Conservation (phyloP, 2,888 invertebrate genomes). For the Synanthedon formicaeformis region DNA sequence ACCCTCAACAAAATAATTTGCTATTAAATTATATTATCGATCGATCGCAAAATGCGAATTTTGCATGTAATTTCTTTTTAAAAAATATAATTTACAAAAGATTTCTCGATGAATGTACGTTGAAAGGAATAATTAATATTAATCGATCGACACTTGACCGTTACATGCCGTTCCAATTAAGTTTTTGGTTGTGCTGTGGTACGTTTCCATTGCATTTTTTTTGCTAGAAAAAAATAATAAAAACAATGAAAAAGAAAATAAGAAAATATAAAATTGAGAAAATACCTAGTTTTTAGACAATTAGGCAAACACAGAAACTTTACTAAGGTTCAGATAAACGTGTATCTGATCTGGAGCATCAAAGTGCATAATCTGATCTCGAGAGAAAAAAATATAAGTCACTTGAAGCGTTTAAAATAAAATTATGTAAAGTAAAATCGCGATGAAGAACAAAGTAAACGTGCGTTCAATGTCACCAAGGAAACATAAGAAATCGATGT, state of each 20-base stretch:
- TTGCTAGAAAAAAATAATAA: background rate
- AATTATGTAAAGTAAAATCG: background rate
- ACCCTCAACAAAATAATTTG: slow-evolving; percentile 7
- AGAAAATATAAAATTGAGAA: too few relatives aligned
- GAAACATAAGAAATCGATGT: too few relatives aligned
- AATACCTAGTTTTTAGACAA: background rate
- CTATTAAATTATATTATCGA: slow-evolving; percentile 24
- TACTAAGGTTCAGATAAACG: background rate
- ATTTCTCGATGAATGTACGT: slow-evolving; percentile 6
- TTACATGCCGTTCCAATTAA: slow-evolving; percentile 9
- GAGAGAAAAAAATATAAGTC: too few relatives aligned
- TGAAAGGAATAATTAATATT: slow-evolving; percentile 30
- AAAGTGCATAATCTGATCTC: too few relatives aligned
- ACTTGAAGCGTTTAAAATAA: background rate
- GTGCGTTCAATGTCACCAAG: too few relatives aligned
- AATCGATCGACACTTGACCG: slow-evolving; percentile 24
- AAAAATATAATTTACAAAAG: slow-evolving; percentile 2
- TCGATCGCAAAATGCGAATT: slow-evolving; percentile 9
- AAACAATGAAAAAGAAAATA: background rate
- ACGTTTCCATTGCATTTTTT: background rate
- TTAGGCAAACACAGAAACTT: background rate
- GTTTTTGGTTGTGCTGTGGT: background rate
- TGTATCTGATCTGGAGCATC: too few relatives aligned
- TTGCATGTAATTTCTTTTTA: slow-evolving; percentile 5
- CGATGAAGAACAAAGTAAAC: too few relatives aligned